Percentiles rank a stretch among this genome's conserved stretches.
These are phyloP conservation scores for Salarias fasciatus DNA, from an alignment of 2,797 vertebrate species.

Conservation along the genomic window DNA sequence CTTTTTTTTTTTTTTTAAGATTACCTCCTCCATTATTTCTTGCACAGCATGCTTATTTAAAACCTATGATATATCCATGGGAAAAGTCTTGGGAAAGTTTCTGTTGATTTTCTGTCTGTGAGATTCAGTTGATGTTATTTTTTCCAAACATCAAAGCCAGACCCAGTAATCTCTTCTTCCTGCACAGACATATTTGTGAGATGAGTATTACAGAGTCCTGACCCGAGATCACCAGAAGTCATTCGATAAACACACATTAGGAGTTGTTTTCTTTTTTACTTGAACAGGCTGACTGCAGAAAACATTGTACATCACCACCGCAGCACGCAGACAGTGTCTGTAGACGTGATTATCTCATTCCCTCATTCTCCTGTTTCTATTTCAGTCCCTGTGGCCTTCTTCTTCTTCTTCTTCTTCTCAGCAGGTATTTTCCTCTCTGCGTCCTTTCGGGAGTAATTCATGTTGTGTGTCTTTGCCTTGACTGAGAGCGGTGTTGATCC, in stretches of 20 bases:
- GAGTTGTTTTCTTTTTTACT: too few species aligned
- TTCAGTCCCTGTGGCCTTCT: conserved; percentile 65
- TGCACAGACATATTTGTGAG: conserved; percentile 32
- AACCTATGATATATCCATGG: background rate
- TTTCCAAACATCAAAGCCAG: conserved; percentile 17
- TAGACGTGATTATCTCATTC: conserved; percentile 39
- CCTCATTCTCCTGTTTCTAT: conserved; percentile 45
- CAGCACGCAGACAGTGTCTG: conserved; percentile 16
- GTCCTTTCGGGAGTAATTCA: conserved; percentile 9
- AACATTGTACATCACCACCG: background rate
- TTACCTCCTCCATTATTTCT: too few species aligned
- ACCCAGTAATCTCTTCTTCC: background rate
- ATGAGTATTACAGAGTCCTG: conserved; percentile 32
- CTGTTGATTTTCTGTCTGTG: background rate
- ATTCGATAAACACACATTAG: too few species aligned
- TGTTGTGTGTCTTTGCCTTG: background rate
- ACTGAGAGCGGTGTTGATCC: background rate
- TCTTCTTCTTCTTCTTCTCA: conserved; percentile 62
- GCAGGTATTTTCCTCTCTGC: conserved; percentile 62
- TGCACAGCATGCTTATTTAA: background rate
- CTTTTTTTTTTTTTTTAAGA: background rate
- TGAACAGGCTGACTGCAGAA: too few species aligned
- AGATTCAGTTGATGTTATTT: too few species aligned
- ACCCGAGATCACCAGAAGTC: too few species aligned
- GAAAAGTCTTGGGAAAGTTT: background rate